Evolutionary conservation across 2,888 invertebrate species (phyloP).

Genomic region (Acanthosoma haemorrhoidale): DNA sequence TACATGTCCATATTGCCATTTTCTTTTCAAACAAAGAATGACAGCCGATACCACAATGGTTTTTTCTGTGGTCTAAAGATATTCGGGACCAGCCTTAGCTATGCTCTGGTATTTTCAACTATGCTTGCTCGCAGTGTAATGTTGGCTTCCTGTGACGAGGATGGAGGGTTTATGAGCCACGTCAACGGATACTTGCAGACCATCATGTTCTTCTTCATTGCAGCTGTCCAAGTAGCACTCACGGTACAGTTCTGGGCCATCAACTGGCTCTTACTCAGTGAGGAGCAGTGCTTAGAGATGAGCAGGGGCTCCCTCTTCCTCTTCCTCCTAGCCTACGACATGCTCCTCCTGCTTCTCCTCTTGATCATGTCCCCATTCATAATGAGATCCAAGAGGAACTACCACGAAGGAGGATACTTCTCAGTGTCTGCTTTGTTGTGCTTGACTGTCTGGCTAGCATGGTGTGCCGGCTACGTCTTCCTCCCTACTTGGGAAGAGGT

Average conservation of each 20-base stretch:
- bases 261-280: constrained; percentile 50
- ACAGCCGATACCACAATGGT: constrained; percentile 40
- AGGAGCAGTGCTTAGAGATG: constrained; percentile 49
- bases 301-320: constrained; percentile 51
- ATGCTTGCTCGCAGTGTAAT: constrained; percentile 60
- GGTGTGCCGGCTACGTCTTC: constrained; percentile 54
- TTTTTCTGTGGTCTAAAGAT: constrained; percentile 54
- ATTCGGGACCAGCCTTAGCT: constrained; percentile 56
- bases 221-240: constrained; percentile 53
- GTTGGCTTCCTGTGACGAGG: constrained; percentile 58
- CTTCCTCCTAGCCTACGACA: constrained; percentile 56
- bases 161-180: constrained; percentile 62
- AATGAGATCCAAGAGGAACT: constrained; percentile 60
- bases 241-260: constrained; percentile 46
- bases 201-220: constrained; percentile 58
- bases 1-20: constrained; percentile 48
- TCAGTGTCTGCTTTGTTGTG: constrained; percentile 53
- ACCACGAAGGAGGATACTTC: constrained; percentile 56
- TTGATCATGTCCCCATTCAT: constrained; percentile 57
- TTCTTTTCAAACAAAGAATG: constrained; percentile 45
- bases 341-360: constrained; percentile 55
- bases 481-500: constrained; percentile 48
- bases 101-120: constrained; percentile 59
- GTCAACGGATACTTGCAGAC: constrained; percentile 65
- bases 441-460: constrained; percentile 56